These are phyloP conservation scores for Grantiella picta DNA, from an alignment of 2,113 vertebrate species.

Conservation along the genomic window DNA sequence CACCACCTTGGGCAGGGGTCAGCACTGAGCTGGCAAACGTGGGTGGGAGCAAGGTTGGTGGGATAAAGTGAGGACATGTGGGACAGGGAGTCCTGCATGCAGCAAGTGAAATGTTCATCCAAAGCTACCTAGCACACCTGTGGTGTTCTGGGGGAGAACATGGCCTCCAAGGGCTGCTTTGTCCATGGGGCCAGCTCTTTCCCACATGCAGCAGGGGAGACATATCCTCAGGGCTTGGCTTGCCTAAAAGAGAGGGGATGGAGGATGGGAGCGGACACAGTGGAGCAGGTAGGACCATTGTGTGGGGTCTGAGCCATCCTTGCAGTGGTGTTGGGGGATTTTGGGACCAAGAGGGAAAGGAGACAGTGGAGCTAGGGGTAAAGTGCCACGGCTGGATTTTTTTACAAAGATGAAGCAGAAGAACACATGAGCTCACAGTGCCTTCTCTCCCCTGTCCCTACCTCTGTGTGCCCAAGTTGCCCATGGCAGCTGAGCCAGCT, in stretches of 20 bases:
- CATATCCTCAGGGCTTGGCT: background rate
- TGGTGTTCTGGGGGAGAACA: background rate
- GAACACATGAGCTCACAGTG: rapidly evolving
- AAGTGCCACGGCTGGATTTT: rapidly evolving
- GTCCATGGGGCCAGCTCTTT: too few relatives aligned
- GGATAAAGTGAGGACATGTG: background rate
- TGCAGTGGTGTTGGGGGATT: rapidly evolving
- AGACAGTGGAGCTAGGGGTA: rapidly evolving
- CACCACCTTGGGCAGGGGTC: too few relatives aligned
- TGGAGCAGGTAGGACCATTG: rapidly evolving
- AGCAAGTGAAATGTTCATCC: background rate
- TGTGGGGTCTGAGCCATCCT: rapidly evolving
- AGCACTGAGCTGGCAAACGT: rapidly evolving
- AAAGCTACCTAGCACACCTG: rapidly evolving
- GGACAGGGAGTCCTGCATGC: rapidly evolving
- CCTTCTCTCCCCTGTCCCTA: background rate
- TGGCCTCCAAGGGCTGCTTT: background rate
- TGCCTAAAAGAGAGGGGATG: rapidly evolving
- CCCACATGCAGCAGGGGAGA: rapidly evolving
- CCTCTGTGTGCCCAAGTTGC: background rate
- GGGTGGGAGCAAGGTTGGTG: background rate
- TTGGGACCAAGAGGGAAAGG: background rate
- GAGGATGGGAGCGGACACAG: rapidly evolving
- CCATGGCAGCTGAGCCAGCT: background rate
- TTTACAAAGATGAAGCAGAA: background rate